These are phyloP conservation scores for Chymomyza costata DNA, from an alignment of 1,140 invertebrate genomes.

Conservation along the genomic window DNA sequence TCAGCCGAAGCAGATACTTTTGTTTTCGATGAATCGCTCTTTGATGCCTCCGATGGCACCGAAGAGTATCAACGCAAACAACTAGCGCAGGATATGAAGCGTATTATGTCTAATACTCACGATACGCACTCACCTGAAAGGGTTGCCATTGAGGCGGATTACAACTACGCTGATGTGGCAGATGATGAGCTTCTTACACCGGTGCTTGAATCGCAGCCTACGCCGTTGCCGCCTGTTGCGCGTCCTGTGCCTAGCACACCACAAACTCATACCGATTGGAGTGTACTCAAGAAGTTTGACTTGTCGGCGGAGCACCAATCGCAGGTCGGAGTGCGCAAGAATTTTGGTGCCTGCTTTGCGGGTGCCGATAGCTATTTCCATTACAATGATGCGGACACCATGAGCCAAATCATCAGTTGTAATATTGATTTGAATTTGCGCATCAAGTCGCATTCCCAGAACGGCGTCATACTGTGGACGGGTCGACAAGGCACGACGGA, in stretches of 20 bases:
- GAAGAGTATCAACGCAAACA: constrained; percentile 69
- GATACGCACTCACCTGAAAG: constrained; percentile 24
- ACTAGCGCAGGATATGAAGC: constrained; percentile 69
- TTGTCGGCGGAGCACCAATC: constrained; percentile 58
- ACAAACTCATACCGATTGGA: constrained; percentile 69
- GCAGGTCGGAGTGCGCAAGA: constrained; percentile 59
- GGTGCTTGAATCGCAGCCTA: constrained; percentile 24
- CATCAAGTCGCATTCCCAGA: constrained; percentile 70
- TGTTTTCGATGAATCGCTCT: constrained; percentile 60
- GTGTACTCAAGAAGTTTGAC: constrained; percentile 64
- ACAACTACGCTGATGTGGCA: constrained; percentile 27
- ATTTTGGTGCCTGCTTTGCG: constrained; percentile 80
- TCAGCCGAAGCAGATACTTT: constrained; percentile 33
- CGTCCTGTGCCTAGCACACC: constrained; percentile 29
- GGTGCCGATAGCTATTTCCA: constrained; percentile 79
- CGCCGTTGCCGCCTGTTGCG: not conserved
- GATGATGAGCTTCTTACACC: constrained; percentile 45
- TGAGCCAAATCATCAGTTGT: constrained; percentile 77
- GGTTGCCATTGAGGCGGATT: constrained; percentile 23
- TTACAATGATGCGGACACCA: constrained; percentile 87
- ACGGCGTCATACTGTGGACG: constrained; percentile 92
- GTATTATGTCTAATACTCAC: constrained; percentile 69
- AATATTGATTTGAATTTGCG: constrained; percentile 75
- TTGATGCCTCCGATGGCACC: constrained; percentile 54
- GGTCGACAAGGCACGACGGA: constrained; percentile 82